phyloP scores from a whole-genome alignment of 2,113 vertebrate genomes.

The Psettodes erumei region DNA sequence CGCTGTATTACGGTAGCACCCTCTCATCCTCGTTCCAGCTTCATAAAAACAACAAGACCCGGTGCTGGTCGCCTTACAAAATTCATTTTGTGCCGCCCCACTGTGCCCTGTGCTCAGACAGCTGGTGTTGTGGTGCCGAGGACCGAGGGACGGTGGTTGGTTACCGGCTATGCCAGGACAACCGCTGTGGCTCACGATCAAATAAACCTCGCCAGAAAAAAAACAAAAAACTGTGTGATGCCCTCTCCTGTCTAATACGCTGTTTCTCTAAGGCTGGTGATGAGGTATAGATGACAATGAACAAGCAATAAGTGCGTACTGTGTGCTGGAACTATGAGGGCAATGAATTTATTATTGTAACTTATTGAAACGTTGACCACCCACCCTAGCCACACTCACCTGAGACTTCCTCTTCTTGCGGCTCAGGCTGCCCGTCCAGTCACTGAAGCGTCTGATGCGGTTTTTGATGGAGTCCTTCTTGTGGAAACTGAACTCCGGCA shows the following conservation, averaged over 20 bases:
- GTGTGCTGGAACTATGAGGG: neutral
- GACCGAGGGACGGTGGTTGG: constrained; percentile 60
- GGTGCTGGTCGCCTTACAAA: constrained; percentile 34
- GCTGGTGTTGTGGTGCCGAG: constrained; percentile 68
- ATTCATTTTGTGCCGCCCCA: constrained; percentile 65
- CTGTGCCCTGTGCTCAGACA: constrained; percentile 67
- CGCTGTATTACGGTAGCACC: constrained; percentile 2
- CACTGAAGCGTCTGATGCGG: constrained; percentile 92
- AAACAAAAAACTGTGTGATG: constrained; percentile 45
- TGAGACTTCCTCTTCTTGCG: constrained; percentile 93
- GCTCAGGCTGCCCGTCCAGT: constrained; percentile 96
- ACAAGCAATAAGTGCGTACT: neutral
- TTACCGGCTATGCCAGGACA: constrained; percentile 57
- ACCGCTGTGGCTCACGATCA: constrained; percentile 48
- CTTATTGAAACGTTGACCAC: no score
- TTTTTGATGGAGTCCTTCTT: constrained; percentile 91
- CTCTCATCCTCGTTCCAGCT: constrained; percentile 26
- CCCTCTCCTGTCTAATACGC: constrained; percentile 35
- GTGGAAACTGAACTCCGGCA: constrained; percentile 78
- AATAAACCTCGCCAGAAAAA: constrained; percentile 44
- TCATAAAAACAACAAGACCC: constrained; percentile 27
- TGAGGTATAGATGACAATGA: neutral
- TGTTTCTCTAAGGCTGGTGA: neutral
- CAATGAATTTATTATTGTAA: no score
- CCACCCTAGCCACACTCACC: constrained; percentile 71